Base-by-base conservation (phyloP, 2,113 vertebrate genomes). In the Passer domesticus region DNA sequence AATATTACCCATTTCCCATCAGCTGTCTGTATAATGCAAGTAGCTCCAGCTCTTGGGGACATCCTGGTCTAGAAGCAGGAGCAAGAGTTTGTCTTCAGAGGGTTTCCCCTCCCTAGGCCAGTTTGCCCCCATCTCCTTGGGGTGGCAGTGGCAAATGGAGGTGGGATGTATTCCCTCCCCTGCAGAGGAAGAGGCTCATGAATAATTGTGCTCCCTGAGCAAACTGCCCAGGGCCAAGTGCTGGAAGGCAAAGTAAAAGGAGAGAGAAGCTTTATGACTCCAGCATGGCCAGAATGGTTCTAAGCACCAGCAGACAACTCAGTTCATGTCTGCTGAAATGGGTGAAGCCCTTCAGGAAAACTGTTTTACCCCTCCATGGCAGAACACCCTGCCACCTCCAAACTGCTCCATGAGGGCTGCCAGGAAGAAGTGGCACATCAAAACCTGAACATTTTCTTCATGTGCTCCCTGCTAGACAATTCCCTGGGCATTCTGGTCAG, bases 391-490 rank as follows among this genome's bases (percentile, higher is more conserved):
- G 2, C 30, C 17, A 37, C 17, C 66, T 89, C 81, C 52, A 78
- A 59, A 43, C 46, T 0, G 0, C 22, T 59, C 16, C 50, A 10
- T 50, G 53, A 28, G 23, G 3, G 53, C 50, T 4, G 2, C 30
- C 2, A 2, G 27, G 37, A 56, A 77, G 56, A 69, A 78, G 58
- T 25, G 19, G 11, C 30, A 30, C 18, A 21, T 35, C 21, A 15
- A 73, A 80, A 15, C 2, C 4, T 74, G 25, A 58, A 6, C 43
- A 46, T 4, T 19, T 63, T 27, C 25, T 37, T 21, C 55, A 3
- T 1, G 2, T 83, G 28, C 15, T 20, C 8, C 30, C 33, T 2
- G 0, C 60, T 37, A 63, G 49, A 56, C 6, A 33, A 28, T 46
- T 74, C 59, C n/a, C 43, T 70, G 75, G 14, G 33, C 8, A 28